phyloP scores from a whole-genome alignment of 2,797 vertebrate genomes.

The Neosalanx taihuensis region DNA sequence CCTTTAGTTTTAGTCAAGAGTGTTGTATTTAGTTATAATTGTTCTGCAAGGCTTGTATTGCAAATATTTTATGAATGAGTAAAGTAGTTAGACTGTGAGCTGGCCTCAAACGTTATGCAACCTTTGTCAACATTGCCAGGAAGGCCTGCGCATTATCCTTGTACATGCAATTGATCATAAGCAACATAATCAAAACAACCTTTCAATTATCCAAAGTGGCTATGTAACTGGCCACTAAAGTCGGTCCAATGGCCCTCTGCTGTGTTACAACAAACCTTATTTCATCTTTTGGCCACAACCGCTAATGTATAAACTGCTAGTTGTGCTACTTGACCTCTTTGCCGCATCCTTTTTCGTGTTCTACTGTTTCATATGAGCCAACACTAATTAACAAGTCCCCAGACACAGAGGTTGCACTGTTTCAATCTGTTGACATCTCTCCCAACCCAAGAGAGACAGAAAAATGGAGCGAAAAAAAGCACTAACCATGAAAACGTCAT shows the following conservation, averaged over 20 bases:
- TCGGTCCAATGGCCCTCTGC: constrained; percentile 38
- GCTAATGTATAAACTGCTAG: constrained; percentile 48
- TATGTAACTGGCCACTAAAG: neutral
- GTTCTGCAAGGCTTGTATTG: neutral
- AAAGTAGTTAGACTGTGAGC: neutral
- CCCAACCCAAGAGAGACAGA: constrained; percentile 9
- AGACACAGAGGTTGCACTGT: neutral
- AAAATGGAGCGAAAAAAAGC: constrained; percentile 22
- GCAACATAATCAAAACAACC: neutral
- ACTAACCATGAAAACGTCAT: constrained; percentile 32
- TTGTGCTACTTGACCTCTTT: constrained; percentile 48
- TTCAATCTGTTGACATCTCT: constrained; percentile 15
- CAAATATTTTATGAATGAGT: neutral
- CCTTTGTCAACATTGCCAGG: neutral
- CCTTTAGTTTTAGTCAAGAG: neutral
- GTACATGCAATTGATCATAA: neutral
- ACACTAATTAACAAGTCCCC: constrained; percentile 20
- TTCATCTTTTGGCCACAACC: constrained; percentile 52
- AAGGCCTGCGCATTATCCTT: neutral
- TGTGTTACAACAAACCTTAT: constrained; percentile 36
- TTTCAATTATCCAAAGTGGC: neutral
- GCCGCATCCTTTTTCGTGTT: constrained; percentile 51
- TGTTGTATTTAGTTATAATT: no score
- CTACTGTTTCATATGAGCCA: constrained; percentile 27
- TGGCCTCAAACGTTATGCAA: neutral